Evolutionary conservation across 2,113 vertebrate genomes (phyloP), one percentile per base, ranked within the genome.

Genomic region (Platysternon megacephalum): DNA sequence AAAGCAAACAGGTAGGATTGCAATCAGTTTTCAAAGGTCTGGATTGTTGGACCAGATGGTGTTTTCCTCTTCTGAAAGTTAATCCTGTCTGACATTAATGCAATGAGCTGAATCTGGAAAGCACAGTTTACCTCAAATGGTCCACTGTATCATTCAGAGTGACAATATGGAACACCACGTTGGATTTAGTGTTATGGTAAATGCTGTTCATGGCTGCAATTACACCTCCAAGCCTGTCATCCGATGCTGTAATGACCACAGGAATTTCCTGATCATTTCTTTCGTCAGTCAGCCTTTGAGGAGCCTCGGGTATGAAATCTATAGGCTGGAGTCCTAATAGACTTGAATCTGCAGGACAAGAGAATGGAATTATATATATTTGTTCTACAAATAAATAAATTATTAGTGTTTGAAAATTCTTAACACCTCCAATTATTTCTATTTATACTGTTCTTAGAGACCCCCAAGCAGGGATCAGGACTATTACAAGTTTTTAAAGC

Each of bases 131-230:
- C 99, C 98, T 98, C 39, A 99, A 97, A 97, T 99, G 99, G 92
- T 98, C 98, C 87, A 98, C 98, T 3, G 99, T 99, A 91, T 98
- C 98, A 65, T 99, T 99, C 91, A 99, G 92, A 1, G 99, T 99
- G 86, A 99, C 98, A n/a, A 99, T 98, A 90, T 99, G 98, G 98
- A 99, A 99, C 46, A 99, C 97, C 79, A 99, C 98, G 1, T 98
- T 99, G 96, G 99, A 98, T 95, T 95, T 99, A 65, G 98, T 99
- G 97, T 99, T 99, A 53, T 86, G 98, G 93, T 99, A 98, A 96
- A 99, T 98, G 83, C 99, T 99, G 97, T 99, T 99, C 95, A 99
- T 99, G 78, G 99, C 99, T 91, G 99, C 98, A 58, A 99, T 98
- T 24, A 98, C 98, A 56, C 99, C 99, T 8, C 99, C 99, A 0